These are phyloP conservation scores for Semnornis frantzii DNA, from an alignment of 2,113 vertebrate species.

Conservation along the genomic window DNA sequence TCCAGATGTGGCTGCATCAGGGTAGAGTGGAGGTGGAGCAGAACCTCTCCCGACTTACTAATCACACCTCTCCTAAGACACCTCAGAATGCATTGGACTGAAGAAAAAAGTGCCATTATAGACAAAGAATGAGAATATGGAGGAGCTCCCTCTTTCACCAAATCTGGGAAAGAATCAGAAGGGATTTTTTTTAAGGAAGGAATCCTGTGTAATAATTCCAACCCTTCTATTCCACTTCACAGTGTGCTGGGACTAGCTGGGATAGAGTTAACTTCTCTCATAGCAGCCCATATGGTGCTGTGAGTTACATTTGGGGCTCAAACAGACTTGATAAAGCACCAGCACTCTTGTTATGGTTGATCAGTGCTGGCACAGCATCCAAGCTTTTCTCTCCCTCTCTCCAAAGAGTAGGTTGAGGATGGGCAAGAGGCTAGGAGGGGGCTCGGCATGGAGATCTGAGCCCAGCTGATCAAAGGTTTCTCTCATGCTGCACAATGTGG, in stretches of 20 bases:
- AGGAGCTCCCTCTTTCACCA: not conserved
- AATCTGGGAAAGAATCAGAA: not conserved
- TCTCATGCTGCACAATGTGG: fast-evolving
- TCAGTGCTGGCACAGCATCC: not conserved
- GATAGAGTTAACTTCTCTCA: slow-evolving; percentile 21
- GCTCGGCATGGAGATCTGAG: not conserved
- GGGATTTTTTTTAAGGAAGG: not conserved
- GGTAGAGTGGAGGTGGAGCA: no score
- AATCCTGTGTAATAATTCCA: not conserved
- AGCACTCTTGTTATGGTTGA: slow-evolving; percentile 19
- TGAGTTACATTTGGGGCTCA: slow-evolving; percentile 22
- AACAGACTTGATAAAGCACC: not conserved
- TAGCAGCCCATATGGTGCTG: slow-evolving; percentile 38
- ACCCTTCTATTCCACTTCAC: not conserved
- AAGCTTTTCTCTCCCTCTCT: not conserved
- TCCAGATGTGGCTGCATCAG: no score
- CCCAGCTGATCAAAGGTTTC: not conserved
- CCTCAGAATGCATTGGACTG: no score
- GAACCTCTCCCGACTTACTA: no score
- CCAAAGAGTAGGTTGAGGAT: not conserved
- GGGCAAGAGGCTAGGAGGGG: not conserved
- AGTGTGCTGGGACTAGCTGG: not conserved
- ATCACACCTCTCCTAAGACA: no score
- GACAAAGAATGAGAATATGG: not conserved
- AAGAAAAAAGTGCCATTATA: not conserved